Conservation (phyloP, 1,140 invertebrate genomes). For the Calliphora vicina region DNA sequence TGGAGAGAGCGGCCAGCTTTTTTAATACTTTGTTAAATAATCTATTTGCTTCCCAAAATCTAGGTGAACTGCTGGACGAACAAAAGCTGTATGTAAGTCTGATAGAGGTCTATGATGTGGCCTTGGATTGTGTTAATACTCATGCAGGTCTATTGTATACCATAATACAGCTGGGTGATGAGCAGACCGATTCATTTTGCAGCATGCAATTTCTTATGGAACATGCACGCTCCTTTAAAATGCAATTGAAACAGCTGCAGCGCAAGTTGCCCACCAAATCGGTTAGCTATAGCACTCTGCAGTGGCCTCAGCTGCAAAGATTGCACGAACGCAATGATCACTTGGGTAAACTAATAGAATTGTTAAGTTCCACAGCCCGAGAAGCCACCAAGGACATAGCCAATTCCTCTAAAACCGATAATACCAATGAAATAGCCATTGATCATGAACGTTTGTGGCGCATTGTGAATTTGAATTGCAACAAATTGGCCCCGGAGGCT, state of each 20-base stretch:
- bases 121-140: slow-evolving; percentile 74
- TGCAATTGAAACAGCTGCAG: slow-evolving; percentile 82
- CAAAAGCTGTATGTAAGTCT: slow-evolving; percentile 62
- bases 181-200: slow-evolving; percentile 72
- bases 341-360: slow-evolving; percentile 68
- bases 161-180: slow-evolving; percentile 68
- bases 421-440: slow-evolving; percentile 41
- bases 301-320: slow-evolving; percentile 70
- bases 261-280: slow-evolving; percentile 69
- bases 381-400: slow-evolving; percentile 66
- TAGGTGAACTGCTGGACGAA: slow-evolving; percentile 63
- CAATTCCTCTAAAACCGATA: slow-evolving; percentile 43
- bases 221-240: slow-evolving; percentile 77
- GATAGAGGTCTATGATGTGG: slow-evolving; percentile 65
- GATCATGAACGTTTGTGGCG: slow-evolving; percentile 58
- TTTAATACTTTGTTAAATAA: slow-evolving; percentile 83
- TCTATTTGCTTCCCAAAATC: slow-evolving; percentile 70
- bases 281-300: slow-evolving; percentile 66
- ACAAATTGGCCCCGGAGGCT: slow-evolving; percentile 67
- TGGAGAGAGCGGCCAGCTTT: slow-evolving; percentile 87
- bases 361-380: slow-evolving; percentile 70
- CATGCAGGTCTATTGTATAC: slow-evolving; percentile 73
- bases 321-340: slow-evolving; percentile 68
- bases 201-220: slow-evolving; percentile 80
- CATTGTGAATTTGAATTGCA: slow-evolving; percentile 50